Conservation (phyloP, 2,113 vertebrate genomes). For the Limnothrissa miodon region DNA sequence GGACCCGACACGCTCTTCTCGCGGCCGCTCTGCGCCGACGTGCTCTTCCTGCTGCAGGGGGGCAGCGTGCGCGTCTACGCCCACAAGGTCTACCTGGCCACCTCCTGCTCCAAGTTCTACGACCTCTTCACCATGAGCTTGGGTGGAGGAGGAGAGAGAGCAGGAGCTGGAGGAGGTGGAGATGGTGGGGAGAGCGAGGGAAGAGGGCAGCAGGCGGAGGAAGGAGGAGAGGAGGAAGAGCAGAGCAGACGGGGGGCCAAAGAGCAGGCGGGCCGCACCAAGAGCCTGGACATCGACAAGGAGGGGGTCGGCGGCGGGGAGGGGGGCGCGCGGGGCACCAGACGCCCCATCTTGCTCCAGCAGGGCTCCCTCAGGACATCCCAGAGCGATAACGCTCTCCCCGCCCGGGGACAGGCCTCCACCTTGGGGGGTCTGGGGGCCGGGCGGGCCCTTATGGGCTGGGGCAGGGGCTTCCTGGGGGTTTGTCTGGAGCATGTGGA, state of each 20-base stretch:
- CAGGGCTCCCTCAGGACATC: slow-evolving; percentile 70
- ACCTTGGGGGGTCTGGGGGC: slow-evolving; percentile 44
- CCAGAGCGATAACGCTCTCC: slow-evolving; percentile 73
- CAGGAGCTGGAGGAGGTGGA: slow-evolving; percentile 54
- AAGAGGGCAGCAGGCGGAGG: slow-evolving; percentile 64
- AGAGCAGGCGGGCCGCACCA: slow-evolving; percentile 75
- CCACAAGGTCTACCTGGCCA: slow-evolving; percentile 86
- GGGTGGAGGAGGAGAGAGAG: slow-evolving; percentile 29
- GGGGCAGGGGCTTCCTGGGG: slow-evolving; percentile 83
- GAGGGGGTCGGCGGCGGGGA: slow-evolving; percentile 54
- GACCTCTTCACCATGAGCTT: slow-evolving; percentile 82
- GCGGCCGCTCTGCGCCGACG: slow-evolving; percentile 79
- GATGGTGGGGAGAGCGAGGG: slow-evolving; percentile 57
- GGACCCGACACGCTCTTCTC: slow-evolving; percentile 78
- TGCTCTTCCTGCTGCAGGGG: slow-evolving; percentile 78
- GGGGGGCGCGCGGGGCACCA: slow-evolving; percentile 54
- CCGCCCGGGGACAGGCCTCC: slow-evolving; percentile 59
- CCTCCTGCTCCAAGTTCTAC: slow-evolving; percentile 88
- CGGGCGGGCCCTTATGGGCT: slow-evolving; percentile 67
- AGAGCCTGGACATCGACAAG: slow-evolving; percentile 76
- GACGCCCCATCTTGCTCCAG: slow-evolving; percentile 63
- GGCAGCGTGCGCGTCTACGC: slow-evolving; percentile 77
- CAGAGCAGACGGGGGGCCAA: slow-evolving; percentile 66
- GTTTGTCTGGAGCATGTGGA: slow-evolving; percentile 73
- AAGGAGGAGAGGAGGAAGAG: slow-evolving; percentile 63